Conservation (phyloP, 2,797 vertebrate genomes). For the Lagocephalus sceleratus region DNA sequence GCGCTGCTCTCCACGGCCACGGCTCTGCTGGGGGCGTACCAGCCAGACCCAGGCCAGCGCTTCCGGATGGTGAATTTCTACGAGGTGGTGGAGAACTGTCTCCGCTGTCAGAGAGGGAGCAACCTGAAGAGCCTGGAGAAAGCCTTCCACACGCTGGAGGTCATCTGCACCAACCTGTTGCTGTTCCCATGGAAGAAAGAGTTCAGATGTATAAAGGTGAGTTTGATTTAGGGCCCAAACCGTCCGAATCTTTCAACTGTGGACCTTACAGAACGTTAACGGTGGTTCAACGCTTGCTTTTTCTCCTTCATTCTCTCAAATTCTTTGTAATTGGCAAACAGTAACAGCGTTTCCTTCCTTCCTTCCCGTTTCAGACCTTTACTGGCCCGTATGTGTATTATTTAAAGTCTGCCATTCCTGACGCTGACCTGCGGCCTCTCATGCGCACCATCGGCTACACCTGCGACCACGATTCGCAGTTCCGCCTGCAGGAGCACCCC, state of each 20-base stretch:
- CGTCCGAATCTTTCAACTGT: no score
- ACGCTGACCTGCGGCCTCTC: constrained; percentile 85
- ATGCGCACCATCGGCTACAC: constrained; percentile 91
- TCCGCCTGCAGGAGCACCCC: constrained; percentile 71
- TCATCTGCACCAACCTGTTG: constrained; percentile 91
- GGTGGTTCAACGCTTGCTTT: no score
- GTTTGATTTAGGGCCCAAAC: constrained; percentile 1
- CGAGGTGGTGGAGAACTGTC: constrained; percentile 87
- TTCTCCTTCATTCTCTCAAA: no score
- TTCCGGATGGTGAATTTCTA: constrained; percentile 95
- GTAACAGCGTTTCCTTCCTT: background rate
- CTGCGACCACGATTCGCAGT: constrained; percentile 83
- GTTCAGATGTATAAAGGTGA: constrained; percentile 94
- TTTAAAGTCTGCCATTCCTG: constrained; percentile 87
- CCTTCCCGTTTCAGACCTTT: constrained; percentile 82
- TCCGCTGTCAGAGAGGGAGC: constrained; percentile 83
- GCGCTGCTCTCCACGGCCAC: constrained; percentile 88
- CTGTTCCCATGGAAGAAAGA: constrained; percentile 99
- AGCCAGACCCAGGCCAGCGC: constrained; percentile 88
- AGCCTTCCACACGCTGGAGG: constrained; percentile 89
- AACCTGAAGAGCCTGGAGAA: constrained; percentile 84
- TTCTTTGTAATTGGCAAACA: no score
- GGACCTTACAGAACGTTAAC: no score
- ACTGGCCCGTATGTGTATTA: constrained; percentile 97
- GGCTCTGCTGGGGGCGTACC: constrained; percentile 89